These are phyloP conservation scores for Spilogale gracilis DNA, from an alignment of 2,113 vertebrate genomes.

Conservation along the genomic window DNA sequence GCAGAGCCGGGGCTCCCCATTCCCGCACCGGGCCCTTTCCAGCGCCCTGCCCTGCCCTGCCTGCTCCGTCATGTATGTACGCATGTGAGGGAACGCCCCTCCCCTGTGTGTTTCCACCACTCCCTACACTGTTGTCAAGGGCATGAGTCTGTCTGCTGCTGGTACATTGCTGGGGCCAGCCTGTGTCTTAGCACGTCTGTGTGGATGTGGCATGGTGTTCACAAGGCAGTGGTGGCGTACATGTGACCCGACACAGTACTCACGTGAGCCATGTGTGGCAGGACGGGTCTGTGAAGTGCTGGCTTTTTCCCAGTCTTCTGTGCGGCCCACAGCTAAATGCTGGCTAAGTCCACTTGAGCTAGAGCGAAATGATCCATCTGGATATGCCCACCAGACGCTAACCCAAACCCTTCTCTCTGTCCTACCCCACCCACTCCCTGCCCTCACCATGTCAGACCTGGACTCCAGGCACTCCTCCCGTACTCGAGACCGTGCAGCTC, in stretches of 20 bases:
- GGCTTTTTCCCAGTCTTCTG: not conserved
- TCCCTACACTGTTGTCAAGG: too few relatives aligned
- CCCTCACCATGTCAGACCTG: not conserved
- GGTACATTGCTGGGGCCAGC: not conserved
- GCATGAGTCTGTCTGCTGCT: not conserved
- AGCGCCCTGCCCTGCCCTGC: not conserved
- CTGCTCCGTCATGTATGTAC: not conserved
- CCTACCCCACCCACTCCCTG: not conserved
- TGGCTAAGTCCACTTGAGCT: not conserved
- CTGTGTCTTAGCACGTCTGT: not conserved
- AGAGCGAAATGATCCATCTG: not conserved
- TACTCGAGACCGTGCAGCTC: not conserved
- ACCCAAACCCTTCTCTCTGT: not conserved
- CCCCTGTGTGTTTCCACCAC: fast-evolving
- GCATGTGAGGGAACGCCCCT: not conserved
- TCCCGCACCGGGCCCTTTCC: fast-evolving
- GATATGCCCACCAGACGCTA: not conserved
- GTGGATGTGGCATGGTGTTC: not conserved
- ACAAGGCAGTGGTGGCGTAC: too few relatives aligned
- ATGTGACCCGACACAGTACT: not conserved
- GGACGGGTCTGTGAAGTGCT: not conserved
- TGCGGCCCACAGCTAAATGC: not conserved
- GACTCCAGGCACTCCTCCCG: not conserved
- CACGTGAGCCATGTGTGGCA: not conserved
- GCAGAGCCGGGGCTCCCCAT: not conserved